Evolutionary conservation across 2,888 invertebrate species (phyloP).

Genomic region (Lissocephala sabroskyi): DNA sequence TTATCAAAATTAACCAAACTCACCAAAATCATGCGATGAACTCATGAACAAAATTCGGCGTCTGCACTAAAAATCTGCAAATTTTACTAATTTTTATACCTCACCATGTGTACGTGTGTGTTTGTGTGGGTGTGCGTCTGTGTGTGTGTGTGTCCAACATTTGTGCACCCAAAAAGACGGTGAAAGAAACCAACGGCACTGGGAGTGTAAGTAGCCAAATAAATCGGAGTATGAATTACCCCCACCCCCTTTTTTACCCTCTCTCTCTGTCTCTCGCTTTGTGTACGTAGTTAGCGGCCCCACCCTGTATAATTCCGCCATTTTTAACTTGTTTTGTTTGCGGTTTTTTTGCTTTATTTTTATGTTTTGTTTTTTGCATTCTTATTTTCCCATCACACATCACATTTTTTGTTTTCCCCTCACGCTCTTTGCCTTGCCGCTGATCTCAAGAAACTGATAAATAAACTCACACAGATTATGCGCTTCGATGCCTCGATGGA

Average conservation of each 20-base stretch:
- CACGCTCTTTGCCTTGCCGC: constrained; percentile 33
- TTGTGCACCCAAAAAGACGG: constrained; percentile 74
- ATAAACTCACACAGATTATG: constrained; percentile 78
- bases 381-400: constrained; percentile 25
- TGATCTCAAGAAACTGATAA: constrained; percentile 59
- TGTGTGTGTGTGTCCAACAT: constrained; percentile 39
- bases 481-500: constrained; percentile 86
- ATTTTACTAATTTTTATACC: constrained; percentile 24
- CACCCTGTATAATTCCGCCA: too few species aligned
- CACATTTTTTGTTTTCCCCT: constrained; percentile 11
- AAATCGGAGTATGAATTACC: too few species aligned
- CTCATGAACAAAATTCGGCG: constrained; percentile 40
- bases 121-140: constrained; percentile 29
- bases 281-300: too few species aligned
- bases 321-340: constrained; percentile 14
- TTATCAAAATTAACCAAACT: constrained; percentile 56
- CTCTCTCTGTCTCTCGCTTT: too few species aligned
- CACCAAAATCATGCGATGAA: constrained; percentile 23
- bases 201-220: constrained; percentile 80
- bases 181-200: constrained; percentile 80
- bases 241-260: too few species aligned
- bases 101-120: constrained; percentile 19
- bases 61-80: constrained; percentile 39
- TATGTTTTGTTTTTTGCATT: constrained; percentile 43
- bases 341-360: constrained; percentile 25